Percentiles rank a stretch among this genome's conserved stretches.
phyloP scores from a whole-genome alignment of 2,113 vertebrate species.

The Cynoglossus semilaevis region DNA sequence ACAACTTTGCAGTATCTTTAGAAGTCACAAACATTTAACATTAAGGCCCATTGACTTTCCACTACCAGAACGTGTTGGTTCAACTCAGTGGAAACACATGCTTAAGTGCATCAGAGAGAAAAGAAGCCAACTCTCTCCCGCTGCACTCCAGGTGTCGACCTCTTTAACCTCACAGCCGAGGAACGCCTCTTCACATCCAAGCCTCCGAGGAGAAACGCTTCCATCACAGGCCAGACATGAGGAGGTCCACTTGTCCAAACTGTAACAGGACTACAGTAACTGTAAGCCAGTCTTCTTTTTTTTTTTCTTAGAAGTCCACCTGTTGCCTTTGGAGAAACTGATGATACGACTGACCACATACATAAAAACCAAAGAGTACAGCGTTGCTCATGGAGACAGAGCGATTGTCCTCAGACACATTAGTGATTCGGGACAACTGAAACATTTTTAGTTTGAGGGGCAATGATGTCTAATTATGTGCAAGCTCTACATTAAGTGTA shows the following conservation, averaged over 20 bases:
- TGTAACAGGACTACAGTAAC: constrained; percentile 4
- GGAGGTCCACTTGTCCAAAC: constrained; percentile 14
- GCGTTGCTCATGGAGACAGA: constrained; percentile 1
- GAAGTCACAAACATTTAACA: no score
- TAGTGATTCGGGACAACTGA: no score
- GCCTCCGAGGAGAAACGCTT: constrained; percentile 3
- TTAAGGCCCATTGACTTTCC: no score
- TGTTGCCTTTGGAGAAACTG: constrained; percentile 29
- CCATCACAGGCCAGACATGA: constrained; percentile 13
- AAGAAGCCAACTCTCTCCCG: constrained; percentile 5
- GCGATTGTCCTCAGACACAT: not conserved
- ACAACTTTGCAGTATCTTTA: no score
- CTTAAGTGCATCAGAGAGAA: constrained; percentile 21
- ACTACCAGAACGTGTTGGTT: no score
- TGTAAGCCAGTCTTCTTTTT: constrained; percentile 2
- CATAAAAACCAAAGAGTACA: not conserved
- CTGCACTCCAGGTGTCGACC: constrained; percentile 30
- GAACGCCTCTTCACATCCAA: constrained; percentile 12
- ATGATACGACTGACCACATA: constrained; percentile 1
- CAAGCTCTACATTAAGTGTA: not conserved
- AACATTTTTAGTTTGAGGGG: no score
- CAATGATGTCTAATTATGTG: no score
- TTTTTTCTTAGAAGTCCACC: constrained; percentile 31
- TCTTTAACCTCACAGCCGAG: constrained; percentile 27
- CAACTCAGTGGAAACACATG: no score